Conservation (phyloP, 2,113 vertebrate species). For the Pantherophis guttatus region DNA sequence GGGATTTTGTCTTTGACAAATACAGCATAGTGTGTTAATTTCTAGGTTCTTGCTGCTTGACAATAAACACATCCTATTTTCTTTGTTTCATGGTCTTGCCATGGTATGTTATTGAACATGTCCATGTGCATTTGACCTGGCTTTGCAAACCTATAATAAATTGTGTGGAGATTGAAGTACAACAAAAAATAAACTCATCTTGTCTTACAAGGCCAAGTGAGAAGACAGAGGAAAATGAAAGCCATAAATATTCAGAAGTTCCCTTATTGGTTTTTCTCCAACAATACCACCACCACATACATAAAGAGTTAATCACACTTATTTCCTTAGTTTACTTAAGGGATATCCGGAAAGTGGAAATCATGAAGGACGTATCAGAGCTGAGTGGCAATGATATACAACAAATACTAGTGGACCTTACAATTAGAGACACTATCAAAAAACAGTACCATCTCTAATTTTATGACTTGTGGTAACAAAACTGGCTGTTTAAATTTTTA, state of each 20-base stretch:
- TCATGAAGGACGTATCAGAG: constrained; percentile 45
- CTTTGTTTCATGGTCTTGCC: background rate
- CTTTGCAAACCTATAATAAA: background rate
- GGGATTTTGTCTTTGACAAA: background rate
- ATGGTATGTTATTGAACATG: background rate
- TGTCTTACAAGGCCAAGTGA: background rate
- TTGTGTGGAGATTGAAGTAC: background rate
- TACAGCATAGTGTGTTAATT: background rate
- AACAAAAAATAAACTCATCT: background rate
- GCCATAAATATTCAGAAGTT: background rate
- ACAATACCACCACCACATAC: background rate
- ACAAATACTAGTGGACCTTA: constrained; percentile 52
- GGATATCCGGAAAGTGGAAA: constrained; percentile 41
- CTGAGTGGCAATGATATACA: constrained; percentile 50
- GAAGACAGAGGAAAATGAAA: background rate
- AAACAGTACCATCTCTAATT: constrained; percentile 50
- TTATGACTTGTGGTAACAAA: constrained; percentile 56
- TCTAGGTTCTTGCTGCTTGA: background rate
- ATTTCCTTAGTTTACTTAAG: constrained; percentile 45
- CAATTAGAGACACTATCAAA: constrained; percentile 62
- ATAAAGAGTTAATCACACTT: background rate
- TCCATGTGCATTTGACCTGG: background rate
- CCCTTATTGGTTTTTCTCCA: background rate
- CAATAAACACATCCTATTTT: background rate
- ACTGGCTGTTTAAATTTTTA: constrained; percentile 60